These are phyloP conservation scores for Ceratina calcarata DNA, from an alignment of 1,140 invertebrate species.

Conservation along the genomic window DNA sequence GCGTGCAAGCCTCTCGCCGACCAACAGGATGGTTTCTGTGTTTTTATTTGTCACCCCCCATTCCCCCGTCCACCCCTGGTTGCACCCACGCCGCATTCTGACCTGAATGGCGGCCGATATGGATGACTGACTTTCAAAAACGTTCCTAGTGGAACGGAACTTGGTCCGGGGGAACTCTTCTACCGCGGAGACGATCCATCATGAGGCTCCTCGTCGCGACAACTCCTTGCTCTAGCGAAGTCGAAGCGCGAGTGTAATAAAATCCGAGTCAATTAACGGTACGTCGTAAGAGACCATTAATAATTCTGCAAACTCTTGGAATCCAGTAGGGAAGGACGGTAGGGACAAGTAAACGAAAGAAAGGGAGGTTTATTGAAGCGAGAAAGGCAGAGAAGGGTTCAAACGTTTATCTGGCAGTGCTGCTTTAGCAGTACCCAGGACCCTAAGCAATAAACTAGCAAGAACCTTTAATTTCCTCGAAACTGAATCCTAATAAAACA, in stretches of 20 bases:
- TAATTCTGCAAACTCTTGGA: slow-evolving; percentile 66
- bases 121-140: slow-evolving; percentile 58
- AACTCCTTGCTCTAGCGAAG: slow-evolving; percentile 50
- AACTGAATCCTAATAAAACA: slow-evolving; percentile 13
- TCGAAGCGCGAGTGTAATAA: slow-evolving; percentile 71
- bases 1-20: slow-evolving; percentile 3
- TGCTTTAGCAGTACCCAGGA: slow-evolving; percentile 32
- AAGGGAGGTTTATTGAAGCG: slow-evolving; percentile 12
- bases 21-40: background rate
- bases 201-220: slow-evolving; percentile 43
- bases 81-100: background rate
- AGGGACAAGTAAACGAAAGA: slow-evolving; percentile 17
- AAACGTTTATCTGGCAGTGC: slow-evolving; percentile 41
- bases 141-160: slow-evolving; percentile 37
- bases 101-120: slow-evolving; percentile 48
- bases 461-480: background rate
- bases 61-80: background rate
- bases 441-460: slow-evolving; percentile 12
- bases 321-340: slow-evolving; percentile 29
- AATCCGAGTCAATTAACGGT: slow-evolving; percentile 75
- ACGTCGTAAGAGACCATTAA: slow-evolving; percentile 71
- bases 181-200: slow-evolving; percentile 47
- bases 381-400: slow-evolving; percentile 14
- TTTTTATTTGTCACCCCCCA: slow-evolving; percentile 51
- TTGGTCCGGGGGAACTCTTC: slow-evolving; percentile 26